Conservation (phyloP, 2,113 vertebrate species). For the Oxygymnocypris stewartii region DNA sequence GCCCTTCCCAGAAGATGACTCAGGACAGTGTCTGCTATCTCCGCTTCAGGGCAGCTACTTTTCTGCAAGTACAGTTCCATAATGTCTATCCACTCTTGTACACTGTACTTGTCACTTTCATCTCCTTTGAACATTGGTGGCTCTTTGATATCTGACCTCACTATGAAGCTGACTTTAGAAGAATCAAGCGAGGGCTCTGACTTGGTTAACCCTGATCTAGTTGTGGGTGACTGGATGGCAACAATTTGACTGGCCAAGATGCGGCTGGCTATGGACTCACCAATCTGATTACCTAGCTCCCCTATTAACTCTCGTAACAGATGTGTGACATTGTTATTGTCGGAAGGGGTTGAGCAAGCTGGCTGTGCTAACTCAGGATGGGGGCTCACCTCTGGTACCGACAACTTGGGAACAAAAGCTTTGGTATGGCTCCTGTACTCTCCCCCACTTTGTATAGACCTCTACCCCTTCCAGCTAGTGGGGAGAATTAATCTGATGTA, state of each 20-base stretch:
- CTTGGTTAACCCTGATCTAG: background rate
- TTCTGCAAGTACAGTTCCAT: background rate
- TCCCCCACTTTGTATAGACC: background rate
- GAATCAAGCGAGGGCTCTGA: background rate
- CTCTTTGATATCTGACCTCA: conserved; percentile 29
- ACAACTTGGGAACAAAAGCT: background rate
- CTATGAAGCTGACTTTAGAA: background rate
- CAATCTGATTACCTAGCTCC: too few species aligned
- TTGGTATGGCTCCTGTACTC: background rate
- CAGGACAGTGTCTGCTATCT: background rate
- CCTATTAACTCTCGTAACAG: too few species aligned
- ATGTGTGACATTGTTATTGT: too few species aligned
- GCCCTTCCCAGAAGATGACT: background rate
- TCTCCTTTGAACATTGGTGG: conserved; percentile 32
- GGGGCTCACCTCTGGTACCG: too few species aligned
- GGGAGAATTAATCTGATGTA: too few species aligned
- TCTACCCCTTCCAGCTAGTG: background rate
- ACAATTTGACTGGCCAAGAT: background rate
- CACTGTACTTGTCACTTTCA: background rate
- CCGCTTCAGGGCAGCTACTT: background rate
- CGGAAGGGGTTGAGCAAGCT: too few species aligned
- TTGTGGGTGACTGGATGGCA: background rate
- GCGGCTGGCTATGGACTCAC: background rate
- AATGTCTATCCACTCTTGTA: conserved; percentile 16
- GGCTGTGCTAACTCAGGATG: too few species aligned